Evolutionary conservation across 2,888 invertebrate genomes (phyloP), one percentile per base, ranked within the genome.

Genomic region (Helobdella robusta): DNA sequence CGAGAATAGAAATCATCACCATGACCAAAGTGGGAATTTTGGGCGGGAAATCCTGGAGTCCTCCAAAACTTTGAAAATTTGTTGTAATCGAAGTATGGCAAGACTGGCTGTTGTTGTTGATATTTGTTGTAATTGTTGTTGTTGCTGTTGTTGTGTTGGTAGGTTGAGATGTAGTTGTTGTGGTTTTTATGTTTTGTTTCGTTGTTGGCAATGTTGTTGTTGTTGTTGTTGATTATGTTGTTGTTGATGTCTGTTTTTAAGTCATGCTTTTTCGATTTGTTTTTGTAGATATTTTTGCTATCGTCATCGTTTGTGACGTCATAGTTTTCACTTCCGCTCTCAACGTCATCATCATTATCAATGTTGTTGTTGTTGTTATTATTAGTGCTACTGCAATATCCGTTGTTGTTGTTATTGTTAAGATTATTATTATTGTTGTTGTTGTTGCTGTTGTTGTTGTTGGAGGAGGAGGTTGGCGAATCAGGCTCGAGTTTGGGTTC

Each of bases 401-500:
- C n/a, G 15, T 28, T 40, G 44, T 25, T 25, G 35, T 25, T 44
- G 40, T 11, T 44, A 46, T 18, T 5, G 36, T 6, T 44, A 23
- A 4, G 20, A n/a, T 44, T 25, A 18, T 35, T 23, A 23, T 3
- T 60, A 18, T 20, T 44, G 32, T 60, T 11, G 4, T 5, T 56
- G 20, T 30, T 62, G n/a, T 44, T 25, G 20, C 23, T 23, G 23
- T 3, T 60, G n/a, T 20, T 44, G 32, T 60, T 11, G 4, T 5
- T 56, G 20, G n/a, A 50, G 30, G 50, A 30, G 25, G 62, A 62
- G 3, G 62, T 32, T 11, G 62, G 62, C 5, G 62, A 62, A 25
- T 62, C 62, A 1, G 62, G 62, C 35, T 62, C 62, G 18, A 44
- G 46, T 32, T 62, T 62, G 28, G 62, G 48, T 50, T 62, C 62